These are phyloP conservation scores for Scomber scombrus DNA, from an alignment of 2,113 vertebrate species.

Conservation along the genomic window DNA sequence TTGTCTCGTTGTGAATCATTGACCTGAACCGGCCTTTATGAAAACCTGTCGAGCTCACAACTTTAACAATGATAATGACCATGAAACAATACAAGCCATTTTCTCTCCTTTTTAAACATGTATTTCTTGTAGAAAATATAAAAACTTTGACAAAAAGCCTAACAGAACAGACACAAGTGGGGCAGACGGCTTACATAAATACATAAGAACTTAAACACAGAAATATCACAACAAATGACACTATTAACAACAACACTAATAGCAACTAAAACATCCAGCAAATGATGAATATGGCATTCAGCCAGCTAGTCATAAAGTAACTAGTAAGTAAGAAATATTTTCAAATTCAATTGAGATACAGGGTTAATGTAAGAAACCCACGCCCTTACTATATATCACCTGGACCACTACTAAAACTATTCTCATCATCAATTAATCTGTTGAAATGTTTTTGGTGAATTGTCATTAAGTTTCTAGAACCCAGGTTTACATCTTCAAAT, in stretches of 20 bases:
- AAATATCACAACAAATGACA: neutral
- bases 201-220: neutral
- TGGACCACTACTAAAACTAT: neutral
- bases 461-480: no score
- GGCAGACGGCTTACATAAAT: neutral
- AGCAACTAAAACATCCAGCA: neutral
- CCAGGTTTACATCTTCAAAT: no score
- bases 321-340: neutral
- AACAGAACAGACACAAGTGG: neutral
- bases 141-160: neutral
- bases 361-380: no score
- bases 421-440: neutral
- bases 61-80: constrained; percentile 16
- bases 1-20: no score
- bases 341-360: neutral
- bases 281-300: neutral
- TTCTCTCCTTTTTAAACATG: neutral
- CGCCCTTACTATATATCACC: no score
- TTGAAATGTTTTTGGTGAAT: no score
- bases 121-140: neutral
- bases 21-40: neutral
- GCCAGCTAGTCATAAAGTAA: no score
- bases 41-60: constrained; percentile 25
- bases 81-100: constrained; percentile 13
- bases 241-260: neutral